phyloP scores from a whole-genome alignment of 2,113 vertebrate genomes.

The Zapornia atra region DNA sequence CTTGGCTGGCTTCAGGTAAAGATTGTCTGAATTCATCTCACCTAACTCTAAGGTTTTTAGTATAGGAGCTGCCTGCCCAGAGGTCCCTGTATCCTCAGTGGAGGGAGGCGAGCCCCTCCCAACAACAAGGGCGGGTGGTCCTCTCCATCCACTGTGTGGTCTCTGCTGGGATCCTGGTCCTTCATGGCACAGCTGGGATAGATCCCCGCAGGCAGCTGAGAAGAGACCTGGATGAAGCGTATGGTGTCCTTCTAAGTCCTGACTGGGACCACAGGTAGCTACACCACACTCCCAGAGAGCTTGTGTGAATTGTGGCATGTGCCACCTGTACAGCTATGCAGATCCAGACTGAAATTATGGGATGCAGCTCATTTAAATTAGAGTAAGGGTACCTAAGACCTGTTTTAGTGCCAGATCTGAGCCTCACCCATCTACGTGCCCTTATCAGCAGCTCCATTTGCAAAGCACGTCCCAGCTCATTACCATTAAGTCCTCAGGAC shows the following conservation, averaged over 20 bases:
- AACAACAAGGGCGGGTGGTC: background rate
- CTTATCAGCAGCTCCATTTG: background rate
- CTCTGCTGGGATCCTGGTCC: rapidly evolving
- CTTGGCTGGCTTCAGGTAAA: background rate
- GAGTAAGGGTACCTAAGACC: background rate
- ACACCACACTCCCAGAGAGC: too few species aligned
- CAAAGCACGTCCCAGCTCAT: background rate
- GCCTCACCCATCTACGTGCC: background rate
- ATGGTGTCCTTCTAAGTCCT: background rate
- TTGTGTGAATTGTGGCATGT: background rate
- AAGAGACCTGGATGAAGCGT: background rate
- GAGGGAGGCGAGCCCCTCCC: background rate
- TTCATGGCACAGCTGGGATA: background rate
- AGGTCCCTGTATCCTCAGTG: background rate
- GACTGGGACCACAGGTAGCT: background rate
- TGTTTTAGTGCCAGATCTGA: background rate
- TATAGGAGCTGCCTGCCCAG: background rate
- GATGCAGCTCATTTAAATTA: background rate
- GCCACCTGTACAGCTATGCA: background rate
- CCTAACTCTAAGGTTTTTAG: background rate
- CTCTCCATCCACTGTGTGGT: rapidly evolving
- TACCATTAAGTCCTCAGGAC: background rate
- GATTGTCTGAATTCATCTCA: background rate
- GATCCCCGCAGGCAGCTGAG: background rate
- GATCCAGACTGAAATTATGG: background rate